Evolutionary conservation across 2,888 invertebrate species (phyloP).

Genomic region (Hemistola chrysoprasaria): DNA sequence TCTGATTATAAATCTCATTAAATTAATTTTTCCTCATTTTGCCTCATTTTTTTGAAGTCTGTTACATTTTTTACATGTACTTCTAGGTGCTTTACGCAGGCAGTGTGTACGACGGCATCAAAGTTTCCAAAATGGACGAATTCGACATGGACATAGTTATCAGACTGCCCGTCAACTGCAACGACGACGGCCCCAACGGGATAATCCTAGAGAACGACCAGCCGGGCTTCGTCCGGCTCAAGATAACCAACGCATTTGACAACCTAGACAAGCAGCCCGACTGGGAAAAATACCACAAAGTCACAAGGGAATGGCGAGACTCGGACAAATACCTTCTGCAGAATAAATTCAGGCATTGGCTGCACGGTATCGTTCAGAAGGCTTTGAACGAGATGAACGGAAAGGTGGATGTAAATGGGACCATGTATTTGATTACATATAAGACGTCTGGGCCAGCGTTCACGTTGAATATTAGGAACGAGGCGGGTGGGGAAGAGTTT

Average conservation of each 20-base stretch:
- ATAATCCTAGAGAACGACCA: constrained; percentile 61
- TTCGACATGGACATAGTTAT: constrained; percentile 84
- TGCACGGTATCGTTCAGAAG: constrained; percentile 72
- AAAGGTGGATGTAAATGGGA: constrained; percentile 49
- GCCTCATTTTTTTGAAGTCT: too few relatives aligned
- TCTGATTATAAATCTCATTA: too few relatives aligned
- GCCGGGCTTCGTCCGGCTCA: constrained; percentile 73
- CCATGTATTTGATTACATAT: constrained; percentile 51
- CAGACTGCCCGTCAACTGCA: constrained; percentile 72
- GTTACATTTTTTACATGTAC: too few relatives aligned
- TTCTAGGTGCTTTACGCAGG: constrained; percentile 73
- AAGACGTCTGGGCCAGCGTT: constrained; percentile 80
- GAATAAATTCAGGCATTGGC: constrained; percentile 76
- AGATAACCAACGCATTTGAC: constrained; percentile 58
- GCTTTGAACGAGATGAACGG: constrained; percentile 61
- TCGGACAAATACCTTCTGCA: constrained; percentile 69
- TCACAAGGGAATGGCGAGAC: constrained; percentile 66
- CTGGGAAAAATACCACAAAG: constrained; percentile 63
- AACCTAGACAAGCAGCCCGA: constrained; percentile 56
- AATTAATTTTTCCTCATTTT: too few relatives aligned
- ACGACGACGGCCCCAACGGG: constrained; percentile 54
- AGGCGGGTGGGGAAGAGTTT: constrained; percentile 40
- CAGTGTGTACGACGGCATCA: constrained; percentile 83
- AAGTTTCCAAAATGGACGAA: constrained; percentile 82
- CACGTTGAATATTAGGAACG: constrained; percentile 68